phyloP scores from a whole-genome alignment of 2,797 vertebrate genomes.

The Zalophus californianus region DNA sequence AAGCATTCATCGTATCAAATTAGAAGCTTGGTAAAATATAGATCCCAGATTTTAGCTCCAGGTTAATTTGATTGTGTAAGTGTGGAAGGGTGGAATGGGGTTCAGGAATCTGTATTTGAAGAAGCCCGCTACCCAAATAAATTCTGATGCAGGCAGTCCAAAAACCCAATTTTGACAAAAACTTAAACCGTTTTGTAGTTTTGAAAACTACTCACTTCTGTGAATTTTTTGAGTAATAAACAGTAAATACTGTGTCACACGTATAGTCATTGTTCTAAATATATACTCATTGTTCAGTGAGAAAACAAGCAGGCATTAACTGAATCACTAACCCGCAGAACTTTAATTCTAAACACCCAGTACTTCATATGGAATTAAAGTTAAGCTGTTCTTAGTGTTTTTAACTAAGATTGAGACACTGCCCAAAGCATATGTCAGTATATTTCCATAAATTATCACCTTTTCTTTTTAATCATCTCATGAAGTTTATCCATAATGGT shows the following conservation, averaged over 20 bases:
- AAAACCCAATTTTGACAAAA: background rate
- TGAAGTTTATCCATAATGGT: background rate
- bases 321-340: background rate
- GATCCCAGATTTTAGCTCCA: background rate
- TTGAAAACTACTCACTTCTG: background rate
- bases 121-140: background rate
- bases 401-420: background rate
- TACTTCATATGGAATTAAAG: background rate
- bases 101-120: slow-evolving; percentile 33
- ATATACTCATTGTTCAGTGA: background rate
- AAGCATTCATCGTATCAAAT: background rate
- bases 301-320: background rate
- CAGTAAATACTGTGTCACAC: background rate
- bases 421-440: background rate
- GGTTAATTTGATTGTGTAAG: slow-evolving; percentile 25
- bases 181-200: background rate
- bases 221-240: background rate
- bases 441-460: slow-evolving; percentile 13
- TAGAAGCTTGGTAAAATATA: slow-evolving; percentile 3
- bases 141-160: background rate
- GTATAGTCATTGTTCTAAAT: background rate
- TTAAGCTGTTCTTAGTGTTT: background rate
- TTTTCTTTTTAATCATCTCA: slow-evolving; percentile 40
- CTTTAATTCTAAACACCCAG: slow-evolving; percentile 23
- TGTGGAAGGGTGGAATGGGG: background rate